Evolutionary conservation across 2,797 vertebrate species (phyloP), one percentile per base, ranked within the genome.

Genomic region (Gymnocypris eckloni): DNA sequence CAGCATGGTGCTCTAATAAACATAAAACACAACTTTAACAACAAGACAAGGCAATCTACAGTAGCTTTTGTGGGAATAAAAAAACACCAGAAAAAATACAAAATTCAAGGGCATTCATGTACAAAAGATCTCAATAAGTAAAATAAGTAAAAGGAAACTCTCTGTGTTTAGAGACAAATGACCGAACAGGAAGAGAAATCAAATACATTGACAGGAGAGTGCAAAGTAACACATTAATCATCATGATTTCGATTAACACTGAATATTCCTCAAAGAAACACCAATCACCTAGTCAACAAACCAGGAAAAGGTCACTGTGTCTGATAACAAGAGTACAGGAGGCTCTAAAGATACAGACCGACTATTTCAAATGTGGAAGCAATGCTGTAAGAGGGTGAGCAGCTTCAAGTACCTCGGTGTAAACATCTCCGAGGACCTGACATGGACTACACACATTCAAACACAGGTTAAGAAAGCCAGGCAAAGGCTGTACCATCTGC

Each of bases 211-310:
- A 83, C 13, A 6, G 22, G 18, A 64, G 13, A 39, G n/a, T 16
- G 5, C 13, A 52, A 11, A n/a, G 13, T 16, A 61, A 59, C 39
- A n/a, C 28, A 54, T 37, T 64, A 64, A 64, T 76, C 82, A 67
- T 50, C 61, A 15, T 37, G 25, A 6, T 73, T 64, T 83, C 8
- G 33, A 83, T 83, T 67, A 77, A 77, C 59, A 33, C 39, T 6
- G n/a, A 64, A 22, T n/a, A 66, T 16, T 83, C 43, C 28, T 69
- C 20, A 33, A 25, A 75, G 56, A 66, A 83, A 75, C 37, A 41
- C n/a, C 59, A 73, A 82, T 73, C 70, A 61, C 18, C 50, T 13
- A 25, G 43, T 83, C n/a, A 76, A 83, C 43, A 75, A 76, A 33
- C 43, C 11, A 39, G 71, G 16, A 66, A 76, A 82, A 43, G 15